phyloP scores from a whole-genome alignment of 1,140 invertebrate species.

The Trachelipus rathkii region DNA sequence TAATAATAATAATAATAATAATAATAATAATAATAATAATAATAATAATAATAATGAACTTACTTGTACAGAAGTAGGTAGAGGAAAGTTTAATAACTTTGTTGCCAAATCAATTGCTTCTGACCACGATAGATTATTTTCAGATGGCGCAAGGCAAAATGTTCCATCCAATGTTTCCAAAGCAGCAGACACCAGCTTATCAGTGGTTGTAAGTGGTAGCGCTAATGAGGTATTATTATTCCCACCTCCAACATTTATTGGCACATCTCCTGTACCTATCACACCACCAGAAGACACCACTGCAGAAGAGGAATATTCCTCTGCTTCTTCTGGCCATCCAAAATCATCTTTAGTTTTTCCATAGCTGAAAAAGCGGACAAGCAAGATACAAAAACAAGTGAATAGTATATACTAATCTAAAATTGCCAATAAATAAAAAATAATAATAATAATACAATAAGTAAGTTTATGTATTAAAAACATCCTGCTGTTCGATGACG shows the following conservation, averaged over 20 bases:
- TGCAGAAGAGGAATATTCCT: slow-evolving; percentile 66
- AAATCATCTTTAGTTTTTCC: slow-evolving; percentile 93
- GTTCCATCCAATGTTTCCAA: slow-evolving; percentile 71
- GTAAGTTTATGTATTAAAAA: no score
- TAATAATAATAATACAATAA: no score
- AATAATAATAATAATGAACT: background rate
- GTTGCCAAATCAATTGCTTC: slow-evolving; percentile 70
- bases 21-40: no score
- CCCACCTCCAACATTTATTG: slow-evolving; percentile 16
- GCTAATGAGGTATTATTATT: slow-evolving; percentile 29
- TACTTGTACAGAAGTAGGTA: slow-evolving; percentile 68
- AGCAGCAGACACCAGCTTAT: slow-evolving; percentile 65
- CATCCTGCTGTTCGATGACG: no score
- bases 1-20: no score
- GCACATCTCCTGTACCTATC: slow-evolving; percentile 48
- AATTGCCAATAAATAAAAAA: no score
- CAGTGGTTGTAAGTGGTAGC: slow-evolving; percentile 54
- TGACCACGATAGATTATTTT: slow-evolving; percentile 50
- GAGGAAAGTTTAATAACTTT: slow-evolving; percentile 73
- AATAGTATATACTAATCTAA: no score
- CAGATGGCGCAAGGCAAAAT: slow-evolving; percentile 51
- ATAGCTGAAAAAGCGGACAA: slow-evolving; percentile 56
- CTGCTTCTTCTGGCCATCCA: slow-evolving; percentile 93
- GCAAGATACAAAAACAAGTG: no score
- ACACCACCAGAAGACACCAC: slow-evolving; percentile 40